A percentile compares a stretch with the other conserved stretches of the same genome.
Conservation (phyloP, 2,888 invertebrate species). For the Didymodactylos carnosus region DNA sequence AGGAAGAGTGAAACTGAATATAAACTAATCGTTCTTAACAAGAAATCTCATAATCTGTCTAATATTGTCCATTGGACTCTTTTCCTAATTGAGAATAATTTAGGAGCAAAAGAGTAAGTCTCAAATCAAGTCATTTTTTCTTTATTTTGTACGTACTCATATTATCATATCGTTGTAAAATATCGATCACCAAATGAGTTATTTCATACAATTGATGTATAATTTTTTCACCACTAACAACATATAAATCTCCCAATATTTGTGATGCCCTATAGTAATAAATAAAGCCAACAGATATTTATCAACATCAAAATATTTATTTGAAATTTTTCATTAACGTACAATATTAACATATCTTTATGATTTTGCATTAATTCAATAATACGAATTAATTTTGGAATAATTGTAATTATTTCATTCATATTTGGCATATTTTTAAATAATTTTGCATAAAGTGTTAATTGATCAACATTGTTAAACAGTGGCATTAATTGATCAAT, state of each 20-base stretch:
- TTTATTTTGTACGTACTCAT: background rate
- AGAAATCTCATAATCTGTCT: too few species aligned
- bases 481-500: background rate
- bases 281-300: background rate
- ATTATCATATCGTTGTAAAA: background rate
- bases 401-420: background rate
- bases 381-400: background rate
- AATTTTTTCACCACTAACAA: background rate
- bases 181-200: background rate
- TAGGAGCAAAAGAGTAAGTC: too few species aligned
- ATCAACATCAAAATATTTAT: background rate
- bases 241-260: background rate
- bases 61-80: too few species aligned
- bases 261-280: too few species aligned
- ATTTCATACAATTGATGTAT: background rate
- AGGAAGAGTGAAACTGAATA: too few species aligned
- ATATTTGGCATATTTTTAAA: background rate
- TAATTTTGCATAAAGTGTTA: background rate
- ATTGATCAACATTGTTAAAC: background rate
- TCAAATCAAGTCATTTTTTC: background rate
- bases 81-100: too few species aligned
- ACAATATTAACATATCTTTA: background rate
- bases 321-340: background rate
- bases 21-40: too few species aligned
- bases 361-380: background rate